phyloP scores from a whole-genome alignment of 2,113 vertebrate species.

The Nansenia antarctica region DNA sequence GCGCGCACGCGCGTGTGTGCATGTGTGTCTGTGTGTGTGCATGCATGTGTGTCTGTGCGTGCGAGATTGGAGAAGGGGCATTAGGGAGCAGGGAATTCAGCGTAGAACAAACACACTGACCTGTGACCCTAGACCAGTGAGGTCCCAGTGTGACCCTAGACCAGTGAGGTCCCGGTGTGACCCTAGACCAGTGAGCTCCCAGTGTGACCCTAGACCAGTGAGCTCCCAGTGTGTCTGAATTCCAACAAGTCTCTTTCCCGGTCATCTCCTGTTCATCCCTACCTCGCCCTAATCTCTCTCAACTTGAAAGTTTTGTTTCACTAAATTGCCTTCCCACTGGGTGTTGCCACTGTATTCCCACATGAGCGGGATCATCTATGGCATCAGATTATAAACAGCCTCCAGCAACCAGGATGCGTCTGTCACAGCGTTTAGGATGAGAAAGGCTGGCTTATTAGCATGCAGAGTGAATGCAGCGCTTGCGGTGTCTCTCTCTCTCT shows the following conservation, averaged over 20 bases:
- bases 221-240: slow-evolving; percentile 48
- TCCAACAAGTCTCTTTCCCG: slow-evolving; percentile 44
- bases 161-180: neutral
- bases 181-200: neutral
- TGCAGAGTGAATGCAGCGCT: neutral
- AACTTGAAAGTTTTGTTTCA: slow-evolving; percentile 10
- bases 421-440: slow-evolving; percentile 35
- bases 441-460: slow-evolving; percentile 40
- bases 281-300: slow-evolving; percentile 43
- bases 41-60: no score
- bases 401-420: slow-evolving; percentile 42
- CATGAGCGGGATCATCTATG: slow-evolving; percentile 48
- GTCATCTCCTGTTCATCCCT: neutral
- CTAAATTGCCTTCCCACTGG: slow-evolving; percentile 27
- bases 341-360: slow-evolving; percentile 22
- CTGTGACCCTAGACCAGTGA: slow-evolving; percentile 4
- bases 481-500: neutral
- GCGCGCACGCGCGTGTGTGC: no score
- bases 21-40: no score
- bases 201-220: neutral
- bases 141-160: neutral
- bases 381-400: slow-evolving; percentile 51
- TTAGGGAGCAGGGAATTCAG: neutral
- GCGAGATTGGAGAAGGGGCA: no score
- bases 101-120: slow-evolving; percentile 57